Evolutionary conservation across 2,888 invertebrate species (phyloP).

Genomic region (Nezara viridula): DNA sequence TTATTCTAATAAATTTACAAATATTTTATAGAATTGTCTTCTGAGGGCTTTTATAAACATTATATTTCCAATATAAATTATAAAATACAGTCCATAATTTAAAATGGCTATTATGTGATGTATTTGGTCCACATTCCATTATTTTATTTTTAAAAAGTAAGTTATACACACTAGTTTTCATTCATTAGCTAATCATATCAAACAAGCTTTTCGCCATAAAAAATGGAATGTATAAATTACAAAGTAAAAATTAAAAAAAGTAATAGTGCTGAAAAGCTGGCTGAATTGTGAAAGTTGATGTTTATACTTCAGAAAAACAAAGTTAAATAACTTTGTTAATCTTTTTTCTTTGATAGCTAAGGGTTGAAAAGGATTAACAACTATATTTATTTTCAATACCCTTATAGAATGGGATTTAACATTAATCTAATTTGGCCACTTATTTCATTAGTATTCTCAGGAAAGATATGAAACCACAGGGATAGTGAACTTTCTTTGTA

Average conservation of each 20-base stretch:
- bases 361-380: conserved; percentile 37
- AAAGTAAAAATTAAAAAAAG: neutral
- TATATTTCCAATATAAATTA: conserved; percentile 20
- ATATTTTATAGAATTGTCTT: neutral
- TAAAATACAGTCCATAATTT: conserved; percentile 29
- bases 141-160: conserved; percentile 36
- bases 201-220: conserved; percentile 16
- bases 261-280: conserved; percentile 18
- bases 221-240: conserved; percentile 40
- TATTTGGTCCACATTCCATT: conserved; percentile 49
- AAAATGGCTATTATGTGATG: conserved; percentile 28
- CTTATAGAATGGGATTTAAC: neutral
- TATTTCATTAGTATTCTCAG: conserved; percentile 16
- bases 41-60: conserved; percentile 31
- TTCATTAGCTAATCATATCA: conserved; percentile 30
- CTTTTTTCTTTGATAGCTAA: neutral
- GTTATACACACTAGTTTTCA: conserved; percentile 26
- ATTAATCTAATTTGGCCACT: conserved; percentile 36
- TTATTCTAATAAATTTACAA: neutral
- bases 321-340: conserved; percentile 42
- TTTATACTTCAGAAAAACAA: conserved; percentile 51
- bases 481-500: neutral
- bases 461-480: conserved; percentile 38
- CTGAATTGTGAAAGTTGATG: conserved; percentile 29
- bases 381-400: conserved; percentile 8